Percentiles rank a stretch among this genome's conserved stretches.
phyloP scores from a whole-genome alignment of 2,113 vertebrate species.

The Corythaeola cristata region DNA sequence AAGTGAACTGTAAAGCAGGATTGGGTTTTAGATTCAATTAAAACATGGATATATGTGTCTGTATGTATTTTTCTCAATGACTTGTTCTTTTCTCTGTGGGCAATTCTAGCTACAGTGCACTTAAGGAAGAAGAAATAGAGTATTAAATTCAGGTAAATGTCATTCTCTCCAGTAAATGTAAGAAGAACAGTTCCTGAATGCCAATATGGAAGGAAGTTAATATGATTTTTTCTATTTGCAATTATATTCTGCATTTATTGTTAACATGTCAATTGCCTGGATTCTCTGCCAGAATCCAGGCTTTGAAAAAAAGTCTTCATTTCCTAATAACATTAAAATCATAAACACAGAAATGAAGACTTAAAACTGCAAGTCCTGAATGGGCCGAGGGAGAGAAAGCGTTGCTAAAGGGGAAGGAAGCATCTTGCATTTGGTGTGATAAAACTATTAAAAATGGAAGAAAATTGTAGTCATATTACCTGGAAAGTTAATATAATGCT shows the following conservation, averaged over 20 bases:
- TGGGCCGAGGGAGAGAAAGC: not conserved
- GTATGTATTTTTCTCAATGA: not conserved
- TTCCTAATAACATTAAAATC: not conserved
- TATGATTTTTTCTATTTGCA: not conserved
- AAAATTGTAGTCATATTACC: not conserved
- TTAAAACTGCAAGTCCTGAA: not conserved
- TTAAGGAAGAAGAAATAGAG: not conserved
- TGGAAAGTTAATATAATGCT: not conserved
- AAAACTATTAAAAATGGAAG: conserved; percentile 3
- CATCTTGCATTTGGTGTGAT: not conserved
- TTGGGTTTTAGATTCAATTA: not conserved
- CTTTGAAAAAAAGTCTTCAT: not conserved
- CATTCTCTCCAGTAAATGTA: not conserved
- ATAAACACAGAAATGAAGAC: not conserved
- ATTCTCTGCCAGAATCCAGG: not conserved
- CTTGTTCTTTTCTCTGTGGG: not conserved
- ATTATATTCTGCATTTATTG: not conserved
- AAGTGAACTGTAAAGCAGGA: not conserved
- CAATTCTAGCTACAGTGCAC: not conserved
- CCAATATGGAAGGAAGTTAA: not conserved
- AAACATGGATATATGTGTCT: not conserved
- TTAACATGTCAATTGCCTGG: not conserved
- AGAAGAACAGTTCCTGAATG: not conserved
- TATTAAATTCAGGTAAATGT: not conserved
- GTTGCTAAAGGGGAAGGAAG: not conserved